Evolutionary conservation across 1,140 invertebrate genomes (phyloP), one percentile per base, ranked within the genome.

Genomic region (Scaptomyza montana): DNA sequence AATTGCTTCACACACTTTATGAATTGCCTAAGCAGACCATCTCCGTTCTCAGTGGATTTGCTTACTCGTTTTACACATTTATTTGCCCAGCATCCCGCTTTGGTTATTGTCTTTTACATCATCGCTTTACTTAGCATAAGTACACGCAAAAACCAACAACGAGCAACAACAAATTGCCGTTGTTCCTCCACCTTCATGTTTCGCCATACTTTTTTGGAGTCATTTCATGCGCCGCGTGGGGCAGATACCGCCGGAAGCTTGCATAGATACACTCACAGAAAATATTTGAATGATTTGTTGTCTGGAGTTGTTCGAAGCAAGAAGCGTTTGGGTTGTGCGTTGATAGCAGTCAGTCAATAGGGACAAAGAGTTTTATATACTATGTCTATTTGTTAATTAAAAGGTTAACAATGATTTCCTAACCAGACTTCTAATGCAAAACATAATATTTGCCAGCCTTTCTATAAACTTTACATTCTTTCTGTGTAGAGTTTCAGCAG

Each of bases 101-200:
- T 21, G 56, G 74, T 86, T 86, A 86, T 86, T 86, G 81, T 86
- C 81, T 86, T 86, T 86, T 86, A 89, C 84, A 86, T 86, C 82
- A 86, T 89, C 84, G 84, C 82, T 87, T 86, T 86, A 86, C 82
- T 86, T 86, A 86, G 82, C 82, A 86, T 89, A 86, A 86, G 82
- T 86, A 86, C 82, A 82, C 78, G 72, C 75, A 65, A 43, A 69
- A 77, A 74, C 74, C 59, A 74, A 70, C 66, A 70, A 71, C 60
- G 49, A 61, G 68, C 64, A 69, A 80, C 73, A 89, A 89, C 82
- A 86, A 86, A 86, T 86, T 86, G 82, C 78, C 45, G 49, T 51
- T 46, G 47, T 63, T 41, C 61, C 47, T 16, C 39, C 7, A 3
- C 55, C 46, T 25, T 39, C 16, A 33, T 16, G 6, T 30, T 30